These are phyloP conservation scores for Odontamblyopus rebecca DNA, from an alignment of 2,797 vertebrate species.

Conservation along the genomic window DNA sequence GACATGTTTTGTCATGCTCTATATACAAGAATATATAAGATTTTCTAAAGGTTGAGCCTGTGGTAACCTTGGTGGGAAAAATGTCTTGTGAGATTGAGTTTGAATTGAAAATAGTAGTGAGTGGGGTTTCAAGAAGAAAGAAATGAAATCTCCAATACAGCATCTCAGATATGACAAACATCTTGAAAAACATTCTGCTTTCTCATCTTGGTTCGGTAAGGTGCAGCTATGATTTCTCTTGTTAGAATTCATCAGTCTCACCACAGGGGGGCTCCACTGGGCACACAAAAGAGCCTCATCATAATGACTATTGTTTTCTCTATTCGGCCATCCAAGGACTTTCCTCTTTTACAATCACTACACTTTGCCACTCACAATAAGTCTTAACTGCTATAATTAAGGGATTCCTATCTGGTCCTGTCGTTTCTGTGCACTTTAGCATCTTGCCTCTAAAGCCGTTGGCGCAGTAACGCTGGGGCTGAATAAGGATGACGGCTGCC, in stretches of 20 bases:
- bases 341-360: conserved; percentile 36
- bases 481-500: conserved; percentile 48
- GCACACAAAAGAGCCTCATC: conserved; percentile 53
- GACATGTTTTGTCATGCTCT: conserved; percentile 3
- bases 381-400: conserved; percentile 55
- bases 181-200: conserved; percentile 25
- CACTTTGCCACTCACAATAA: conserved; percentile 38
- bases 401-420: conserved; percentile 30
- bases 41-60: conserved; percentile 30
- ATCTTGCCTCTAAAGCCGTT: conserved; percentile 12
- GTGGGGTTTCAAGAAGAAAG: conserved; percentile 17
- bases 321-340: conserved; percentile 52
- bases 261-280: conserved; percentile 42
- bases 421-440: conserved; percentile 4
- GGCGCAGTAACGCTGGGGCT: conserved; percentile 28
- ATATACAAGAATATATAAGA: conserved; percentile 16
- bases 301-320: conserved; percentile 62
- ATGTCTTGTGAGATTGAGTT: conserved; percentile 55
- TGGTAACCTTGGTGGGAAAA: conserved; percentile 53
- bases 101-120: conserved; percentile 37
- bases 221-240: conserved; percentile 36
- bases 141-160: conserved; percentile 45
- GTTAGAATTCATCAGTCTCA: conserved; percentile 54
- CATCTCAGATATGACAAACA: conserved; percentile 32
- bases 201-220: conserved; percentile 1